Evolutionary conservation across 2,113 vertebrate genomes (phyloP).

Genomic region (Platysteira castanea): DNA sequence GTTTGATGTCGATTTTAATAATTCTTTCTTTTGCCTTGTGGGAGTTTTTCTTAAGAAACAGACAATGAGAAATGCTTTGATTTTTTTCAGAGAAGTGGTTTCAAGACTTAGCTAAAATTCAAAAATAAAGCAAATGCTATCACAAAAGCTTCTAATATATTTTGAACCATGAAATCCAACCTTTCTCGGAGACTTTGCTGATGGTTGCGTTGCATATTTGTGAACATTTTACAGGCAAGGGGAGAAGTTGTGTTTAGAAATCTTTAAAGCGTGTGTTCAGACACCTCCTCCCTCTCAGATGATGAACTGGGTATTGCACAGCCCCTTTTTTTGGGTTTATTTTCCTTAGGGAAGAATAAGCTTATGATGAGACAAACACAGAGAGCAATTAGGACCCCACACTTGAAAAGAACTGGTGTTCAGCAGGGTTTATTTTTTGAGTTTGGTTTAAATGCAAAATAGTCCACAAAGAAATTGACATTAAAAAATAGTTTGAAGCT

Average conservation of each 20-base stretch:
- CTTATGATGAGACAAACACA: not conserved
- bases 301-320: not conserved
- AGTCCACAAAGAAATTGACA: not conserved
- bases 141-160: not conserved
- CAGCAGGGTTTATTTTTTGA: not conserved
- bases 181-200: not conserved
- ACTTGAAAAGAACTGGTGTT: not conserved
- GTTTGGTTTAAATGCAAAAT: not conserved
- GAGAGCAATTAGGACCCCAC: not conserved
- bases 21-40: not conserved
- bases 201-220: not conserved
- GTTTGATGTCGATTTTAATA: not conserved
- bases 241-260: not conserved
- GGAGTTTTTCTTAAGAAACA: not conserved
- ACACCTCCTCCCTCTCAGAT: not conserved
- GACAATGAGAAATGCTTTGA: accelerated
- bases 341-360: not conserved
- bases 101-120: not conserved
- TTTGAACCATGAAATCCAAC: not conserved
- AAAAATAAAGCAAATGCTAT: not conserved
- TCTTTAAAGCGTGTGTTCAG: not conserved
- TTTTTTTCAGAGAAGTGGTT: not conserved
- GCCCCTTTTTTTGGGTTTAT: not conserved
- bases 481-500: not conserved
- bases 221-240: not conserved